Percentiles rank a stretch among this genome's conserved stretches.
Evolutionary conservation across 2,113 vertebrate genomes (phyloP).

Genomic region (Peromyscus californicus): DNA sequence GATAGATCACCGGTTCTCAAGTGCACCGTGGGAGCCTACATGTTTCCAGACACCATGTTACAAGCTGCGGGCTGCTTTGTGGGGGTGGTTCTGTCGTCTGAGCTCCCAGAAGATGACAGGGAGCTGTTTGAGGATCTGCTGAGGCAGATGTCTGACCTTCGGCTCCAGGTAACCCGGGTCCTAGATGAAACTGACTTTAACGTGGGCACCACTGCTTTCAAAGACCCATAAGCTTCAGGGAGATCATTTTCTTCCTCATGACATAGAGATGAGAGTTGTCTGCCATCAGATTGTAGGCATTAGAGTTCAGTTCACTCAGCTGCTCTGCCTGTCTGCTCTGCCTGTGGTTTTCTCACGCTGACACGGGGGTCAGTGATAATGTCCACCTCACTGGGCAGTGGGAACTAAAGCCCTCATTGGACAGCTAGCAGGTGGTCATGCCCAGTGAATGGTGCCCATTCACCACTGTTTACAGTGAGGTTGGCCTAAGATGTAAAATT

Average conservation of each 20-base stretch:
- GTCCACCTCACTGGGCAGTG: neutral
- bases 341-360: neutral
- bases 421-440: neutral
- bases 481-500: neutral
- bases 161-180: conserved; percentile 92
- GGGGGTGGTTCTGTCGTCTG: conserved; percentile 96
- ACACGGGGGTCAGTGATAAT: neutral
- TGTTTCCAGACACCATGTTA: conserved; percentile 98
- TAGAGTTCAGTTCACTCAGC: neutral
- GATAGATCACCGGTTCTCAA: conserved; percentile 94
- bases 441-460: neutral
- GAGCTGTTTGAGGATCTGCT: conserved; percentile 94
- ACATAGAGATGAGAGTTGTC: neutral
- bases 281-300: neutral
- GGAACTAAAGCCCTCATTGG: neutral
- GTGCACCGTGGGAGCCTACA: conserved; percentile 96
- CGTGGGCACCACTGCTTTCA: neutral
- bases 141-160: conserved; percentile 96
- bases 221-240: neutral
- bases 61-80: conserved; percentile 94
- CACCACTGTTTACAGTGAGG: neutral
- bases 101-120: conserved; percentile 92
- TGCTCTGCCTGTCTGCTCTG: neutral
- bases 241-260: neutral
- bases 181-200: conserved; percentile 1